Percentiles rank a stretch among this genome's conserved stretches.
phyloP scores from a whole-genome alignment of 2,113 vertebrate genomes.

The Thymallus thymallus region DNA sequence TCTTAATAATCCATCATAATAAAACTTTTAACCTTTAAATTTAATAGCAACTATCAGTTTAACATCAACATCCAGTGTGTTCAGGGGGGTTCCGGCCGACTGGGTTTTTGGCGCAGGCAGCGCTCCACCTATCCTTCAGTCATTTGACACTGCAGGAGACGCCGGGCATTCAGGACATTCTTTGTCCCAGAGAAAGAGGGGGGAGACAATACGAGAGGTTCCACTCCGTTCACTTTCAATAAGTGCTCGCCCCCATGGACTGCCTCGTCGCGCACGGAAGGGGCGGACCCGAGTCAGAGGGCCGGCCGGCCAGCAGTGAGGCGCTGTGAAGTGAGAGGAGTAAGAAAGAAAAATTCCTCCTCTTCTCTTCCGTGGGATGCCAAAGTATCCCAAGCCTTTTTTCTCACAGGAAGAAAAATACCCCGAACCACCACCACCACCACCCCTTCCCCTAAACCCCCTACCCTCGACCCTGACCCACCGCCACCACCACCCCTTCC shows the following conservation, averaged over 20 bases:
- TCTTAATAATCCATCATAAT: too few relatives aligned
- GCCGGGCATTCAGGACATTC: constrained; percentile 66
- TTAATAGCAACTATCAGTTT: too few relatives aligned
- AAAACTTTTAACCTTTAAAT: too few relatives aligned
- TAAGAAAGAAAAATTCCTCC: not conserved
- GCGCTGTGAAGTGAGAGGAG: constrained; percentile 33
- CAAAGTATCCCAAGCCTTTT: constrained; percentile 40
- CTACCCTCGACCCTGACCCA: too few relatives aligned
- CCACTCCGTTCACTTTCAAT: constrained; percentile 63
- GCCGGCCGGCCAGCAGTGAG: constrained; percentile 27
- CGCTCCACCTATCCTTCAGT: constrained; percentile 55
- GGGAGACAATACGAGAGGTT: constrained; percentile 61
- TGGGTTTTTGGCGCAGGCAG: constrained; percentile 22
- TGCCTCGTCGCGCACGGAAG: constrained; percentile 40
- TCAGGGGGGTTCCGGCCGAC: not conserved
- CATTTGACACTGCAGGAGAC: constrained; percentile 68
- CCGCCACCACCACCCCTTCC: too few relatives aligned
- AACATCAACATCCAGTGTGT: not conserved
- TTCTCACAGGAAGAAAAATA: constrained; percentile 35
- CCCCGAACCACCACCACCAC: not conserved
- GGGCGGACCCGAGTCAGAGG: constrained; percentile 20
- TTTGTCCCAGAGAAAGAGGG: constrained; percentile 60
- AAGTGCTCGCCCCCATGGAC: constrained; percentile 11
- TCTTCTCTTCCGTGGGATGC: constrained; percentile 32
- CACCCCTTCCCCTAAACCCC: too few relatives aligned